phyloP scores from a whole-genome alignment of 1,140 invertebrate species.

The Varroa destructor region DNA sequence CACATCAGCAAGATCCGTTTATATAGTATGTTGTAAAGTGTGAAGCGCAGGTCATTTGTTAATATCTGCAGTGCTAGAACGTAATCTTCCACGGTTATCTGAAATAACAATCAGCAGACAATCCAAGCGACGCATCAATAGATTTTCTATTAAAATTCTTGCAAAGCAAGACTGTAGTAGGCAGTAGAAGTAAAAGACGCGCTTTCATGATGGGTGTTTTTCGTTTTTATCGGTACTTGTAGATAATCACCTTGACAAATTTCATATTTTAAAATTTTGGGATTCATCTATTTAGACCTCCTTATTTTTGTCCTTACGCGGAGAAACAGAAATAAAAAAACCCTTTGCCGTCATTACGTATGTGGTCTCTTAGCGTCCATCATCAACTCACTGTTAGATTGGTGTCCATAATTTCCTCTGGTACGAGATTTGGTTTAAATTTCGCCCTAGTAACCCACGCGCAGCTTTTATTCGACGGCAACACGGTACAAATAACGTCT shows the following conservation, averaged over 20 bases:
- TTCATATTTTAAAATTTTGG: too few relatives aligned
- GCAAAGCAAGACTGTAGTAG: too few relatives aligned
- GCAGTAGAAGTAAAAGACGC: too few relatives aligned
- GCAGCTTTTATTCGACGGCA: slow-evolving; percentile 73
- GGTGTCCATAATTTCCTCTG: slow-evolving; percentile 84
- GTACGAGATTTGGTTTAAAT: slow-evolving; percentile 79
- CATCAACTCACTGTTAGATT: slow-evolving; percentile 58
- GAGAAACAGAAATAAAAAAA: not conserved
- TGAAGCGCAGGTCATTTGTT: slow-evolving; percentile 78
- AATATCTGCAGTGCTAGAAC: slow-evolving; percentile 79
- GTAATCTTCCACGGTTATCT: slow-evolving; percentile 89
- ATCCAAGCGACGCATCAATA: too few relatives aligned
- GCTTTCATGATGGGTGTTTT: too few relatives aligned
- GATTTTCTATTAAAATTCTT: too few relatives aligned
- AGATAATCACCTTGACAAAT: too few relatives aligned
- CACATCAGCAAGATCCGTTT: slow-evolving; percentile 73
- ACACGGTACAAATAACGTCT: slow-evolving; percentile 73
- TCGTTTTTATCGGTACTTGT: too few relatives aligned
- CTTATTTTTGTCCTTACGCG: too few relatives aligned
- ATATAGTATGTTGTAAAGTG: slow-evolving; percentile 81
- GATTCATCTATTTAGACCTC: too few relatives aligned
- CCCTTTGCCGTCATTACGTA: not conserved
- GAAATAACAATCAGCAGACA: slow-evolving; percentile 37
- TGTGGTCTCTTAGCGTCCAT: not conserved
- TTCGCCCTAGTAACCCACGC: slow-evolving; percentile 80